Evolutionary conservation across 2,797 vertebrate species (phyloP).

Genomic region (Chaetodon trifasciatus): DNA sequence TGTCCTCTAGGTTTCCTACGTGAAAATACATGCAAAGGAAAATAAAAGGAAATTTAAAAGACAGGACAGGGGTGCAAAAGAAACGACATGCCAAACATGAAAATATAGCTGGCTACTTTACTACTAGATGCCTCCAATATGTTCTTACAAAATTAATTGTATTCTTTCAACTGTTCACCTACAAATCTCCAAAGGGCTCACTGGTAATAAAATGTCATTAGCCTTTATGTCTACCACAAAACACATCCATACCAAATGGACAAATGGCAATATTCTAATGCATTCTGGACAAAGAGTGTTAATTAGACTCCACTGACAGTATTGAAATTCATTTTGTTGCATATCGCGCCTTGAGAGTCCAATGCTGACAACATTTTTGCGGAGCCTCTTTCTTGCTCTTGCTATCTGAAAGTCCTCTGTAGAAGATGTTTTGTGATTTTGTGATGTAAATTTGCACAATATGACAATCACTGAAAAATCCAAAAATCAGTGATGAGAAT

Average conservation of each 20-base stretch:
- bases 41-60: not conserved
- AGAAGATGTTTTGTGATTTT: not conserved
- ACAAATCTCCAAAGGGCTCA: not conserved
- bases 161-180: not conserved
- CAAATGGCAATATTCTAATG: no score
- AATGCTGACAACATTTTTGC: not conserved
- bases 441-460: not conserved
- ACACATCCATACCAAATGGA: no score
- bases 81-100: not conserved
- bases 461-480: no score
- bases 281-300: no score
- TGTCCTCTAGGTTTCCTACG: not conserved
- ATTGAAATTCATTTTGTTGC: no score
- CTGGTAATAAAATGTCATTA: not conserved
- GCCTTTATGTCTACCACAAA: not conserved
- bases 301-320: no score
- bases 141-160: not conserved
- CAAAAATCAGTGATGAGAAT: not conserved
- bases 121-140: no score
- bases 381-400: not conserved
- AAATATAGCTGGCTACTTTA: no score
- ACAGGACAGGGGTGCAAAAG: not conserved
- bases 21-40: not conserved
- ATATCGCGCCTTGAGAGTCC: no score
- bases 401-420: not conserved